phyloP scores from a whole-genome alignment of 1,140 invertebrate species.

The Mercenaria mercenaria region DNA sequence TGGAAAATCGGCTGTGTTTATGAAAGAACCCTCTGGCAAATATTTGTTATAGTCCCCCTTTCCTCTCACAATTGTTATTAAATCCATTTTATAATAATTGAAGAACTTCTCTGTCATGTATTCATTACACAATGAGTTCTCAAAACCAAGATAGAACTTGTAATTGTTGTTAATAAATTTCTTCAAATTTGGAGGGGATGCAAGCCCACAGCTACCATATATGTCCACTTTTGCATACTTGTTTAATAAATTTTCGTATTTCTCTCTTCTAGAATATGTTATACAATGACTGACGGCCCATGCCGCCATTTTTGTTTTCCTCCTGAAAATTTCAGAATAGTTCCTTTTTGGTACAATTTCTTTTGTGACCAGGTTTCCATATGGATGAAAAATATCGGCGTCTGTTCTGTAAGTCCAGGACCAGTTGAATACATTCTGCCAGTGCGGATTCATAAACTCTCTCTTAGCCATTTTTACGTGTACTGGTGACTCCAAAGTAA shows the following conservation, averaged over 20 bases:
- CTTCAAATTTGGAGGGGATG: constrained; percentile 32
- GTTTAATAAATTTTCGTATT: constrained; percentile 87
- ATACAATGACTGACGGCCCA: constrained; percentile 90
- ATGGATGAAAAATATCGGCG: constrained; percentile 55
- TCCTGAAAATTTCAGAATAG: constrained; percentile 50
- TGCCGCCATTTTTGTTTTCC: constrained; percentile 84
- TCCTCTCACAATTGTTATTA: constrained; percentile 91
- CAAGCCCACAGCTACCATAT: constrained; percentile 89
- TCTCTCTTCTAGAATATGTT: constrained; percentile 87
- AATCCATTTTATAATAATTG: constrained; percentile 71
- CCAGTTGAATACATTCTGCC: constrained; percentile 56
- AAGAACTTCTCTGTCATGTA: constrained; percentile 98
- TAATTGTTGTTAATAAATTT: constrained; percentile 73
- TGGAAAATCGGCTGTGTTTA: constrained; percentile 88
- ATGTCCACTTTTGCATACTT: constrained; percentile 88
- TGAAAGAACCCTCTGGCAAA: constrained; percentile 90
- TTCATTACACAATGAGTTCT: constrained; percentile 97
- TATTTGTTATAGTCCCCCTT: constrained; percentile 87
- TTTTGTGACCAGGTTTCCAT: constrained; percentile 24
- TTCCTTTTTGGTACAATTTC: neutral
- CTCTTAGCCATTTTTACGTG: neutral
- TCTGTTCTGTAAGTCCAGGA: constrained; percentile 47
- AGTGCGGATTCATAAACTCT: neutral
- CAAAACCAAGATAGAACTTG: constrained; percentile 86
- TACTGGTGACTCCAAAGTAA: constrained; percentile 31